These are phyloP conservation scores for Drosophila busckii DNA, from an alignment of 1,140 invertebrate genomes.

Conservation along the genomic window DNA sequence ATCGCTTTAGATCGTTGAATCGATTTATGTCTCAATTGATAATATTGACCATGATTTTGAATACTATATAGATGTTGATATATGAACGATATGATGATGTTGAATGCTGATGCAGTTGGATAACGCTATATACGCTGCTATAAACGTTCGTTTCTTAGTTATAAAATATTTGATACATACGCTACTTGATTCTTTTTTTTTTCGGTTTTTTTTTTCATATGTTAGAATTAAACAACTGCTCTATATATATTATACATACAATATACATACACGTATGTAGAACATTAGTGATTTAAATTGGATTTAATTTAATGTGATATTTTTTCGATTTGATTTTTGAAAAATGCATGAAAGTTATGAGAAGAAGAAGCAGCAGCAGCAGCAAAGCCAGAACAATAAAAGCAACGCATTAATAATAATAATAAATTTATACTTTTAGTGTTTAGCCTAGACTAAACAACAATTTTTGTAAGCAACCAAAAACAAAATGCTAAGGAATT, in stretches of 20 bases:
- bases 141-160: too few species aligned
- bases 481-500: conserved; percentile 8
- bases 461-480: conserved; percentile 2
- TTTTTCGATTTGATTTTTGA: conserved; percentile 59
- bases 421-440: too few species aligned
- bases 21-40: conserved; percentile 13
- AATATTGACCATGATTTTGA: conserved; percentile 3
- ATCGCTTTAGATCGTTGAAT: conserved; percentile 12
- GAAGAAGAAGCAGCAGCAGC: conserved; percentile 18
- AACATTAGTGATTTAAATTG: conserved; percentile 61
- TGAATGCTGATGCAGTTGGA: too few species aligned
- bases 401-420: conserved; percentile 1
- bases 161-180: too few species aligned
- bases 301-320: conserved; percentile 75
- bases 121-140: too few species aligned
- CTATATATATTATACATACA: conserved; percentile 10
- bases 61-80: neutral
- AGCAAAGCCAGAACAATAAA: conserved; percentile 8
- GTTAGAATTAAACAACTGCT: too few species aligned
- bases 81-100: neutral
- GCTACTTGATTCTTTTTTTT: conserved; percentile 5
- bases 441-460: conserved; percentile 5
- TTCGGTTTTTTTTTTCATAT: conserved; percentile 25
- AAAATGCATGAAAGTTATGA: conserved; percentile 32
- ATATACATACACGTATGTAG: conserved; percentile 7